Percentiles rank a stretch among this genome's conserved stretches.
phyloP scores from a whole-genome alignment of 2,888 invertebrate species.

The Nipponacmea schrenckii region DNA sequence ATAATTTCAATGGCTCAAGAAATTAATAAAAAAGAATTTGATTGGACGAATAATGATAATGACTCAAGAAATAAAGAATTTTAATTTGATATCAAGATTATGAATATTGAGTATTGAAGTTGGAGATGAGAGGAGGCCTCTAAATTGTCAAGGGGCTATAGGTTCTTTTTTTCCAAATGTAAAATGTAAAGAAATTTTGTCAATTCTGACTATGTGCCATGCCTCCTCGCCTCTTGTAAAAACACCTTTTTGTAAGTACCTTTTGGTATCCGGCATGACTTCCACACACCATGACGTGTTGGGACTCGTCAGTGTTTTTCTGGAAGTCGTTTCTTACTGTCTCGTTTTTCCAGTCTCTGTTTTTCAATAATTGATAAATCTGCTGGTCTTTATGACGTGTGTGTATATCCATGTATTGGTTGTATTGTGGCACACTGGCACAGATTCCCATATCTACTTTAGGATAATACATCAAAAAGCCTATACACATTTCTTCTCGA shows the following conservation, averaged over 20 bases:
- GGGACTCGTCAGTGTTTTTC: slow-evolving; percentile 12
- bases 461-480: slow-evolving; percentile 48
- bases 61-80: no score
- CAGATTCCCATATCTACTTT: slow-evolving; percentile 30
- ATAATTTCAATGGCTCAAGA: no score
- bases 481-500: slow-evolving; percentile 51
- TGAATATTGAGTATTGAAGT: no score
- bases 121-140: no score
- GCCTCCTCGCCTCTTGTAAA: no score
- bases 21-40: no score
- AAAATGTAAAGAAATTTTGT: no score
- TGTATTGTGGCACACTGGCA: slow-evolving; percentile 24
- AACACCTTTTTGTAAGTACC: neutral
- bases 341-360: slow-evolving; percentile 14
- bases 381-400: neutral
- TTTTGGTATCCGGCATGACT: neutral
- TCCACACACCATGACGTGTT: neutral
- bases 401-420: slow-evolving; percentile 5
- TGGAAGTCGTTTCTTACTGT: slow-evolving; percentile 15
- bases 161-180: no score
- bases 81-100: no score
- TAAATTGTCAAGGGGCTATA: no score
- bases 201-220: no score
- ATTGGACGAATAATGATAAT: no score
- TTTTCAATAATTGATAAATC: neutral